Base-by-base conservation (phyloP, 2,113 vertebrate genomes). In the Neoarius graeffei region DNA sequence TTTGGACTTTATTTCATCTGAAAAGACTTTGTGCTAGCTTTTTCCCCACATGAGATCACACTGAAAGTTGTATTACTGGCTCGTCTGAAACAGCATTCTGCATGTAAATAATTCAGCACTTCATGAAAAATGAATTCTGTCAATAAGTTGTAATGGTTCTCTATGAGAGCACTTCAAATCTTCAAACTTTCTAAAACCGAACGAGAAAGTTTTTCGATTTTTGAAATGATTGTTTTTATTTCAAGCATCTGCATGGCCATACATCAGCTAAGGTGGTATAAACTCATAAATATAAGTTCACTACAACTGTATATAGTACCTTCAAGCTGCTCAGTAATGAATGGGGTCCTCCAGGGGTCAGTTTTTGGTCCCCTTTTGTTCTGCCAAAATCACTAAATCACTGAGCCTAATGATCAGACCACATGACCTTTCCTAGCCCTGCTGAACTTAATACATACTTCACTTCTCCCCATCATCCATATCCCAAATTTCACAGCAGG, bases 51-150 rank as follows among this genome's bases (percentile, higher is more conserved):
- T 57, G 71, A 48, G 27, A 62, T 77, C 73, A 80, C 56, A 62
- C 35, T 35, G 60, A 69, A 81, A 81, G 23, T 25, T 42, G 67
- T 81, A 80, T 87, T 87, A 87, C 50, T n/a, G 11, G 23, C 27
- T 60, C 11, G 4, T 56, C 59, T 86, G 25, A 86, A 57, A 59
- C 83, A 57, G 57, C 56, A 85, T 60, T 48, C 48, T 15, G 23
- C 35, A 60, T 30, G n/a, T n/a, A 64, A 64, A 86, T 86, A 76
- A 79, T 86, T 81, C 59, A 64, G 42, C 3, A 42, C 52, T 79
- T 62, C 19, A 20, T 73, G 17, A 84, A 84, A 54, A 69, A 71
- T 56, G 0, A 19, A 57, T 59, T 54, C 25, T 57, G 52, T 81
- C 54, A 81, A 57, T 81, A 79, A 79, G 77, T 57, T 3, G 15